These are phyloP conservation scores for Lasioglossum albipes DNA, from an alignment of 1,140 invertebrate species.

Conservation along the genomic window DNA sequence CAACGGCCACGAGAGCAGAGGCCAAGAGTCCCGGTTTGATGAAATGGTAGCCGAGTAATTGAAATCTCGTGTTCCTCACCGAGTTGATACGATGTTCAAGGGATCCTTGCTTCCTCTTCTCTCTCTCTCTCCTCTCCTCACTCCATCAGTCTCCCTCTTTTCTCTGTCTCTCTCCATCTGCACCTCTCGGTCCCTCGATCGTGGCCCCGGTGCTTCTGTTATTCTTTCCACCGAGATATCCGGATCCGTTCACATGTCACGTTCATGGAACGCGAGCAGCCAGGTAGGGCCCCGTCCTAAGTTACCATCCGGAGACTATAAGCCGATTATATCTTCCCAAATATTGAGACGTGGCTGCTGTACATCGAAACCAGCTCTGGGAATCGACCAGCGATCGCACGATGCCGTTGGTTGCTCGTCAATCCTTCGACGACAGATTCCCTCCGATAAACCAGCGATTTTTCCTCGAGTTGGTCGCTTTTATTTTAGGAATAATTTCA, in stretches of 20 bases:
- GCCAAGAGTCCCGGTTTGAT: slow-evolving; percentile 63
- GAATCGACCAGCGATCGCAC: slow-evolving; percentile 31
- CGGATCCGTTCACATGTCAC: slow-evolving; percentile 67
- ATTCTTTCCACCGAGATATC: slow-evolving; percentile 67
- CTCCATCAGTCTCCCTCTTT: not conserved
- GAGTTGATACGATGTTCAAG: slow-evolving; percentile 69
- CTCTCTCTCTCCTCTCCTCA: too few species aligned
- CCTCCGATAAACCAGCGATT: not conserved
- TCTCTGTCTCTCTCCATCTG: not conserved
- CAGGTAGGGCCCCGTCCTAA: slow-evolving; percentile 64
- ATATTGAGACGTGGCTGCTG: slow-evolving; percentile 73
- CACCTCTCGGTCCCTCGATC: slow-evolving; percentile 5
- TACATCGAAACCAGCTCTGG: slow-evolving; percentile 57
- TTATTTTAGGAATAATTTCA: not conserved
- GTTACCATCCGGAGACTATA: slow-evolving; percentile 67
- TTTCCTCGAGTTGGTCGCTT: not conserved
- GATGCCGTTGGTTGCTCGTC: not conserved
- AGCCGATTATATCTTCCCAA: slow-evolving; percentile 77
- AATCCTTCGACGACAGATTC: not conserved
- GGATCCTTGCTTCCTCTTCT: slow-evolving; percentile 11
- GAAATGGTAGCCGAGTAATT: slow-evolving; percentile 75
- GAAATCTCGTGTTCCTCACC: slow-evolving; percentile 75
- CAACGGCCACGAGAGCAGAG: slow-evolving; percentile 28
- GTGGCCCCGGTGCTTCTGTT: slow-evolving; percentile 44
- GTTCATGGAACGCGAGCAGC: slow-evolving; percentile 67